Base-by-base conservation (phyloP, 2,888 invertebrate genomes). In the Thyatira batis region DNA sequence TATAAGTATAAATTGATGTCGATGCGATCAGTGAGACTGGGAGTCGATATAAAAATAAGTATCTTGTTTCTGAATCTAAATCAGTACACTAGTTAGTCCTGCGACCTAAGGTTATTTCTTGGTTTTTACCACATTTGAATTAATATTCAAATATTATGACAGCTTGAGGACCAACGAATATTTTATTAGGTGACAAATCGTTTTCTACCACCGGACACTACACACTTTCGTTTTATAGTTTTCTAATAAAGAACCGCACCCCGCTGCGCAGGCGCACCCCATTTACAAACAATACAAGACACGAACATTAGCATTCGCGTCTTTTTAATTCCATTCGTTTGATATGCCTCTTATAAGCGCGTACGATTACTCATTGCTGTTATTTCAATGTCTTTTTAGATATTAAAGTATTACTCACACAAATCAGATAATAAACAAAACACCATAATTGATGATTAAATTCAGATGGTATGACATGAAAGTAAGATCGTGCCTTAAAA, bases 371-470 rank as follows among this genome's bases (percentile, higher is more conserved):
- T 67, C 60, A 59, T 60, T 52, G 48, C 39, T 68, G 57, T 57
- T 61, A 67, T 63, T 65, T 65, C 63, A 56, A 64, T 65, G 66
- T 63, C 58, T 49, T 54, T 60, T 66, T 51, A 56, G 61, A 63
- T 65, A 70, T 68, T 69, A 67, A 69, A 64, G 65, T 77, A 86
- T 84, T 76, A 82, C 82, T 77, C 78, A 80, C 73, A 78, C 79
- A 74, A 80, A 89, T 89, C 89, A 85, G 89, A 89, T 89, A 89
- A 84, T 84, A 82, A 77, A 53, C 71, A 76, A 82, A 84, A 81
- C 82, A 80, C 65, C 63, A 78, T 87, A 89, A 90, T 89, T 89
- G 89, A 91, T 91, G 89, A 87, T 86, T 83, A 82, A 84, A 88
- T 84, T 79, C 85, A 80, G 86, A 80, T 69, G 59, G 78, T 79